phyloP scores from a whole-genome alignment of 2,888 invertebrate species.

The Andrena dorsata region DNA sequence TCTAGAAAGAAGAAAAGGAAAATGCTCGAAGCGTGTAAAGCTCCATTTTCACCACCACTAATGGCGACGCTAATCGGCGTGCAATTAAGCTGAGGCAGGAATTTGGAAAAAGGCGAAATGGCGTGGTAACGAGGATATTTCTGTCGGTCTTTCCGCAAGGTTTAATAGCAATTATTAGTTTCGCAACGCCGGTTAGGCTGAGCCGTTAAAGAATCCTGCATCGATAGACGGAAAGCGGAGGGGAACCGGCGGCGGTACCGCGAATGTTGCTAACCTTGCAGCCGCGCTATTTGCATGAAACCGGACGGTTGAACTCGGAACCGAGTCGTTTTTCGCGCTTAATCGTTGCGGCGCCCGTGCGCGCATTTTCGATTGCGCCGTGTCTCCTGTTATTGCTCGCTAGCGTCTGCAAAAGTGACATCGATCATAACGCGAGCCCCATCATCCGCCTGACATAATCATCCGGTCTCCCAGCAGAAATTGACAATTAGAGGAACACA shows the following conservation, averaged over 20 bases:
- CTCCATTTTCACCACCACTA: background rate
- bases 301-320: conserved; percentile 10
- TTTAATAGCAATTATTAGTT: background rate
- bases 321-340: background rate
- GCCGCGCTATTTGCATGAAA: conserved; percentile 52
- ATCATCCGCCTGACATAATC: background rate
- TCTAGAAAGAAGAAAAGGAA: no score
- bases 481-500: background rate
- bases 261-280: conserved; percentile 79
- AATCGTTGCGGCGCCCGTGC: conserved; percentile 10
- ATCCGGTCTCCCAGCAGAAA: background rate
- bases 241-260: conserved; percentile 30
- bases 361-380: background rate
- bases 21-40: background rate
- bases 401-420: conserved; percentile 51
- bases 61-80: background rate
- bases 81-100: background rate
- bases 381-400: background rate
- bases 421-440: background rate
- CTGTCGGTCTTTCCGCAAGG: background rate
- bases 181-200: conserved; percentile 6
- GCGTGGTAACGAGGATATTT: background rate
- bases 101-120: background rate
- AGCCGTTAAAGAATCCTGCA: background rate
- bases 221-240: conserved; percentile 2